These are phyloP conservation scores for Gopherus flavomarginatus DNA, from an alignment of 2,113 vertebrate species.

Conservation along the genomic window DNA sequence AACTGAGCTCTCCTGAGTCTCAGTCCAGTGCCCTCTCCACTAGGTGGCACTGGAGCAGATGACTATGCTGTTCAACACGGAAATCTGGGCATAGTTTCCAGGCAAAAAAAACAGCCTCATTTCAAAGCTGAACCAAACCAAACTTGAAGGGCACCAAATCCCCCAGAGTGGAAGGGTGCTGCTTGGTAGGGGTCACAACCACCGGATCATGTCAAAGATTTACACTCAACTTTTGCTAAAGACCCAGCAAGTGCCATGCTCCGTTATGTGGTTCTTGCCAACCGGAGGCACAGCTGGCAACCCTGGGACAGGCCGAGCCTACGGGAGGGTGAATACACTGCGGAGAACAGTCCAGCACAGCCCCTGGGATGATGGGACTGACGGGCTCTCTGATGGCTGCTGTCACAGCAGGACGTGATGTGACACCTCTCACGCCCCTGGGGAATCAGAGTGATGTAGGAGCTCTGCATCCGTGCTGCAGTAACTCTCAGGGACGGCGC, in stretches of 20 bases:
- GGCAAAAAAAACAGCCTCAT: not conserved
- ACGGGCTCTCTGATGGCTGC: not conserved
- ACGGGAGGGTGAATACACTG: not conserved
- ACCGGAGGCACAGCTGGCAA: no score
- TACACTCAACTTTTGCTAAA: not conserved
- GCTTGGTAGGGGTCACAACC: not conserved
- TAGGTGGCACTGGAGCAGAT: accelerated
- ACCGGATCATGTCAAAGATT: not conserved
- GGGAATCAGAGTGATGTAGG: not conserved
- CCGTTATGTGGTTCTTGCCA: not conserved
- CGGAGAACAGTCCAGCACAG: not conserved
- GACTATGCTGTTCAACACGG: accelerated
- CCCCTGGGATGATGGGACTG: not conserved
- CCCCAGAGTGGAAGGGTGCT: not conserved
- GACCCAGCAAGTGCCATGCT: not conserved
- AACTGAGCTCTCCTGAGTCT: accelerated
- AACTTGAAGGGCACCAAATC: not conserved
- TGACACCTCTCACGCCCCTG: not conserved
- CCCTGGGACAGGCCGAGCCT: not conserved
- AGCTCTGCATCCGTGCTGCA: not conserved
- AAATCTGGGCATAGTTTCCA: accelerated
- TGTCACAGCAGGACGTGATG: not conserved
- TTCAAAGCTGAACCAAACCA: not conserved
- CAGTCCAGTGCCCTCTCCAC: accelerated
- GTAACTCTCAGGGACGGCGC: not conserved